These are phyloP conservation scores for Itoplectis maculator DNA, from an alignment of 2,888 invertebrate genomes.

Conservation along the genomic window DNA sequence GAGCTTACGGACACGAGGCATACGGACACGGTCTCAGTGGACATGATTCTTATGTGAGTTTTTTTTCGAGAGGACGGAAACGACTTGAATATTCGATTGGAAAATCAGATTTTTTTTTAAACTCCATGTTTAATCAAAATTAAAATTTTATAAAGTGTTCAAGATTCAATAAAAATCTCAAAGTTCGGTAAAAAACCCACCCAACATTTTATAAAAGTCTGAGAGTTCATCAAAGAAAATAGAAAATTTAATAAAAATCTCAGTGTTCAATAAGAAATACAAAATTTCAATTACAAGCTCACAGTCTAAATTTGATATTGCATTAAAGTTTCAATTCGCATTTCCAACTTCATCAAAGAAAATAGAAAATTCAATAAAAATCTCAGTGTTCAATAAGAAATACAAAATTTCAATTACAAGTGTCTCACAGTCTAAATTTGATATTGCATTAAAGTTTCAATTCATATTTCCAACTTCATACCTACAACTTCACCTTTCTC, in stretches of 20 bases:
- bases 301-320: neutral
- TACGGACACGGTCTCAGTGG: conserved; percentile 64
- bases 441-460: neutral
- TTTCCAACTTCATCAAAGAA: neutral
- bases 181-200: neutral
- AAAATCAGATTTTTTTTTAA: neutral
- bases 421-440: neutral
- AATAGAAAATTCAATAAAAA: neutral
- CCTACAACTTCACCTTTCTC: neutral
- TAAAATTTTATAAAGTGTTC: neutral
- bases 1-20: conserved; percentile 48
- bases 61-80: neutral
- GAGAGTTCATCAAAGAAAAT: neutral
- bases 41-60: conserved; percentile 76
- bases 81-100: neutral
- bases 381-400: neutral
- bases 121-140: neutral
- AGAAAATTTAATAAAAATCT: neutral
- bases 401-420: neutral
- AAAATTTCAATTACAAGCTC: neutral
- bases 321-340: neutral
- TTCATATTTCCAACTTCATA: neutral
- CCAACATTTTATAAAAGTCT: neutral
- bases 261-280: neutral
- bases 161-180: neutral